Evolutionary conservation across 2,113 vertebrate species (phyloP).

Genomic region (Periophthalmodon schlosseri): DNA sequence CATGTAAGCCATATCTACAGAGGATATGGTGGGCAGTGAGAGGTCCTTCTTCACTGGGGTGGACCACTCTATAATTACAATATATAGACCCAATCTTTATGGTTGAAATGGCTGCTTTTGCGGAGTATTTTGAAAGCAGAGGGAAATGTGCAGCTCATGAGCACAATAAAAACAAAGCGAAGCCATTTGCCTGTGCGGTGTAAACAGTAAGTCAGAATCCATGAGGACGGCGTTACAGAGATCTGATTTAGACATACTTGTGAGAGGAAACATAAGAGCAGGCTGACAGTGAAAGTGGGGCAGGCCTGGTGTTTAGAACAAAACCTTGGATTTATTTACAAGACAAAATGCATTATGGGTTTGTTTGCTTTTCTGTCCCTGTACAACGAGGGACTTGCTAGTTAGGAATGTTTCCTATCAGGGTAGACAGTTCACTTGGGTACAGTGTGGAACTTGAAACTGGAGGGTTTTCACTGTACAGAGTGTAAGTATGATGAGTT

Average conservation of each 20-base stretch:
- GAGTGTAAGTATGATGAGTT: background rate
- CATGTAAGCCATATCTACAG: no score
- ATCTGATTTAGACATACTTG: slow-evolving; percentile 67
- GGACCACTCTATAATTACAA: background rate
- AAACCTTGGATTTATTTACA: slow-evolving; percentile 63
- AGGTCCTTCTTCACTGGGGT: background rate
- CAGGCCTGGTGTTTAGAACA: slow-evolving; percentile 62
- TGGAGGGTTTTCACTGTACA: background rate
- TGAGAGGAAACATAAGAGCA: slow-evolving; percentile 64
- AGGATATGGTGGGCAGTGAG: background rate
- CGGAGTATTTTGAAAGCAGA: slow-evolving; percentile 32
- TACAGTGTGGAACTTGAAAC: slow-evolving; percentile 1
- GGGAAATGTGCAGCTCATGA: slow-evolving; percentile 69
- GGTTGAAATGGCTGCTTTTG: slow-evolving; percentile 4
- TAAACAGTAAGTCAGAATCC: slow-evolving; percentile 72
- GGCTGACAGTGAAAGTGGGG: slow-evolving; percentile 50
- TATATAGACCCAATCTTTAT: slow-evolving; percentile 10
- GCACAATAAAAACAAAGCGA: slow-evolving; percentile 64
- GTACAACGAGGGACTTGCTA: background rate
- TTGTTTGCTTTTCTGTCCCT: slow-evolving; percentile 24
- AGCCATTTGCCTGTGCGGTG: slow-evolving; percentile 68
- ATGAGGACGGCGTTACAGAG: slow-evolving; percentile 72
- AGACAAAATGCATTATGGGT: slow-evolving; percentile 12
- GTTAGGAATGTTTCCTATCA: background rate
- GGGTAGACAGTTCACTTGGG: background rate